Evolutionary conservation across 2,888 invertebrate genomes (phyloP), one percentile per base, ranked within the genome.

Genomic region (Nebria brevicollis): DNA sequence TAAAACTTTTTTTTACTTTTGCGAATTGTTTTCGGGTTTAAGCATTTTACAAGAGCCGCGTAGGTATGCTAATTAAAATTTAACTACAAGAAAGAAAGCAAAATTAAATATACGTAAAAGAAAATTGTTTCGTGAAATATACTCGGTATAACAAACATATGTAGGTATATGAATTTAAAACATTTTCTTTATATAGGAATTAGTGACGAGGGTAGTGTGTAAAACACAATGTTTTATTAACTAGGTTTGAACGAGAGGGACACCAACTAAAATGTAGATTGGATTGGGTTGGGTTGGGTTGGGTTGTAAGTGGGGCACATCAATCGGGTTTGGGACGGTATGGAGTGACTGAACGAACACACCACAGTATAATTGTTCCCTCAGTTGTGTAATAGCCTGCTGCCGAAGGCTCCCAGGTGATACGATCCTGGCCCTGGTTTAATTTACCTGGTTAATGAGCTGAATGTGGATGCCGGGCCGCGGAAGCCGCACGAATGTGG

Each of bases 391-490:
- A 84, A 84, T 84, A 82, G 83, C 83, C 81, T 83, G 80, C 81
- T 82, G 83, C 83, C 82, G 82, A 74, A 78, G 82, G 83, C 86
- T 88, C 88, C 87, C 87, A 88, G 88, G 88, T 88, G 87, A 87
- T 86, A 84, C 83, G 74, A 82, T 75, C 83, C 82, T 82, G 83
- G 77, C 81, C 76, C 81, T 77, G 83, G 86, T 87, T 88, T 88
- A 88, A 88, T 88, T 88, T 88, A 88, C 88, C 88, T 88, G 87
- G 84, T 86, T 88, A 88, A 88, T 88, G 88, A 88, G 86, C 86
- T 87, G 87, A 86, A 88, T 86, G 86, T 86, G 79, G 83, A 83
- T 82, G 77, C 74, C 79, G 81, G 64, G 54, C 25, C 54, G 8
- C 25, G 75, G 54, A 54, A 15, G 76, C 66, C 76, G n/a, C 66